phyloP scores from a whole-genome alignment of 1,140 invertebrate genomes.

The Metopolophium dirhodum region DNA sequence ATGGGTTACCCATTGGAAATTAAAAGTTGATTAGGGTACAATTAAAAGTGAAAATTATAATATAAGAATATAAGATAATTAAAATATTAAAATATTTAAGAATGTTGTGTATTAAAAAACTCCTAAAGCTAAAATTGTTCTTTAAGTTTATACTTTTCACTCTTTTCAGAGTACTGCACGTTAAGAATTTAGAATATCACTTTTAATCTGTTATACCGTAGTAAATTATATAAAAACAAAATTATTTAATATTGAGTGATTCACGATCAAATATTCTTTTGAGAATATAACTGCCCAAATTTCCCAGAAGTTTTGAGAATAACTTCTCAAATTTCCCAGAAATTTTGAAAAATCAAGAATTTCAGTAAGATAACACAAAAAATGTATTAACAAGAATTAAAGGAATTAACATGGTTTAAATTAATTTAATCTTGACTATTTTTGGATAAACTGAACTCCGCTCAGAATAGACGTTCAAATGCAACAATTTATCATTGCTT shows the following conservation, averaged over 20 bases:
- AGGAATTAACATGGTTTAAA: too few species aligned
- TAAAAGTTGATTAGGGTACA: not conserved
- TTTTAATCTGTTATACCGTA: not conserved
- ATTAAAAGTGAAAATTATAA: not conserved
- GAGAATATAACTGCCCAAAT: not conserved
- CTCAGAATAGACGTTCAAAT: not conserved
- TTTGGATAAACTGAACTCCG: not conserved
- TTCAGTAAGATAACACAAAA: not conserved
- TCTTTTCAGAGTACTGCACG: not conserved
- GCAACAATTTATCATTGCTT: not conserved
- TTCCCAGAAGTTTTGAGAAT: too few species aligned
- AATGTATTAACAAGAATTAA: not conserved
- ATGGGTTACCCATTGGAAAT: not conserved
- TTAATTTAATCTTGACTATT: not conserved
- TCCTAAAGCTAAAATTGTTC: not conserved
- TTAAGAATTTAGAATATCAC: not conserved
- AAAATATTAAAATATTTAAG: conserved; percentile 3
- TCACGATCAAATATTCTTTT: not conserved
- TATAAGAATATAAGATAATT: not conserved
- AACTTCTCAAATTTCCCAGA: not conserved
- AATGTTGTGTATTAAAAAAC: not conserved
- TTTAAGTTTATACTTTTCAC: not conserved
- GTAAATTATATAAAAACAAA: not conserved
- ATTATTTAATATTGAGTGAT: not conserved
- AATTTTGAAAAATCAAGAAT: not conserved